Conservation (phyloP, 2,888 invertebrate species). For the Linyphia triangularis region DNA sequence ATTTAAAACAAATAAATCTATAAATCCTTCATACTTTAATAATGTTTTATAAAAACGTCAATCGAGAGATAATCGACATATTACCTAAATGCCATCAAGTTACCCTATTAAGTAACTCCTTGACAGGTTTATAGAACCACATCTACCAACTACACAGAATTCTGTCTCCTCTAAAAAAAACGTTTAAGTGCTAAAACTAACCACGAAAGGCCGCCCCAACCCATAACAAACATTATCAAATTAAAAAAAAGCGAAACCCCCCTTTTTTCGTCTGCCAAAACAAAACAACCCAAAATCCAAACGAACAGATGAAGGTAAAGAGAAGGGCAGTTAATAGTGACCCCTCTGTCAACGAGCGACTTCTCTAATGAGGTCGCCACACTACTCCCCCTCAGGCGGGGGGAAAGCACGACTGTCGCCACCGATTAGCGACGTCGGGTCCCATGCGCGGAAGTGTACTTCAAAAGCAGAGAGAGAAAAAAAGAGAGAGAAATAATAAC, state of each 20-base stretch:
- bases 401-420: conserved; percentile 62
- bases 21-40: too few relatives aligned
- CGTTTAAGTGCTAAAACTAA: too few relatives aligned
- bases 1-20: too few relatives aligned
- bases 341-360: conserved; percentile 63
- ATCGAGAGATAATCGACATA: too few relatives aligned
- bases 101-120: too few relatives aligned
- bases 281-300: neutral
- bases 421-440: conserved; percentile 62
- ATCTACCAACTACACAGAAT: too few relatives aligned
- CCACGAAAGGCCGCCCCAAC: neutral
- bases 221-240: conserved; percentile 44
- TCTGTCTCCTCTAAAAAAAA: too few relatives aligned
- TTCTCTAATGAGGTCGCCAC: conserved; percentile 70
- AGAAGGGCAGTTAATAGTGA: conserved; percentile 44
- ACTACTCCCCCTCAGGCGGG: conserved; percentile 43
- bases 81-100: too few relatives aligned
- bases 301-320: neutral
- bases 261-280: neutral
- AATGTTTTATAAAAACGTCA: too few relatives aligned
- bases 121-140: too few relatives aligned
- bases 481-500: conserved; percentile 4
- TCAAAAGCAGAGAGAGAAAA: neutral
- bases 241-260: conserved; percentile 31
- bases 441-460: conserved; percentile 41